Evolutionary conservation across 1,140 invertebrate genomes (phyloP).

Genomic region (Heliconius himera): DNA sequence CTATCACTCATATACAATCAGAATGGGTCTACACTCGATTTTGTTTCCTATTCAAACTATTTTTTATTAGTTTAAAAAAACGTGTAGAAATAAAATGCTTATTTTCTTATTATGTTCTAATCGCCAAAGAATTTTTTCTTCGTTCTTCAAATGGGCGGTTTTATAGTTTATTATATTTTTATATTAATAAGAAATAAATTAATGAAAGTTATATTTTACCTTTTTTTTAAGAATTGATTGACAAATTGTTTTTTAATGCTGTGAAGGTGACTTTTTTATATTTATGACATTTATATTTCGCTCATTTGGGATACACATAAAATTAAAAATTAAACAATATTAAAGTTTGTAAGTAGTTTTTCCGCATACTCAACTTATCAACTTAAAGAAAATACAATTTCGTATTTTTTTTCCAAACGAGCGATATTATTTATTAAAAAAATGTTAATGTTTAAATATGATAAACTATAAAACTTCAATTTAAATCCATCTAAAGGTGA

Average conservation of each 20-base stretch:
- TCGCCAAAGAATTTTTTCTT: background rate
- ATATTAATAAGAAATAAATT: background rate
- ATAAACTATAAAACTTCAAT: constrained; percentile 20
- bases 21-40: background rate
- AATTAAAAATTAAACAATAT: no score
- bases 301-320: no score
- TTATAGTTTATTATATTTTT: constrained; percentile 2
- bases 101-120: background rate
- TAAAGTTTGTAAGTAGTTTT: no score
- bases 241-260: no score
- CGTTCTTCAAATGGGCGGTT: background rate
- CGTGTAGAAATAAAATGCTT: background rate
- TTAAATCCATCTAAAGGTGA: constrained; percentile 18
- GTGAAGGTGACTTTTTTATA: no score
- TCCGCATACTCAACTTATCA: no score
- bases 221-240: no score
- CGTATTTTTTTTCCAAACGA: no score
- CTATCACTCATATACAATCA: no score
- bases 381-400: no score
- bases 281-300: no score
- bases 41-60: background rate
- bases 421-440: background rate
- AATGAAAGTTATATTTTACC: background rate
- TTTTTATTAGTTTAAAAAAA: background rate
- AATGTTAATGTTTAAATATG: background rate